Base-by-base conservation (phyloP, 2,797 vertebrate species). In the Platyrinchus mystaceus region DNA sequence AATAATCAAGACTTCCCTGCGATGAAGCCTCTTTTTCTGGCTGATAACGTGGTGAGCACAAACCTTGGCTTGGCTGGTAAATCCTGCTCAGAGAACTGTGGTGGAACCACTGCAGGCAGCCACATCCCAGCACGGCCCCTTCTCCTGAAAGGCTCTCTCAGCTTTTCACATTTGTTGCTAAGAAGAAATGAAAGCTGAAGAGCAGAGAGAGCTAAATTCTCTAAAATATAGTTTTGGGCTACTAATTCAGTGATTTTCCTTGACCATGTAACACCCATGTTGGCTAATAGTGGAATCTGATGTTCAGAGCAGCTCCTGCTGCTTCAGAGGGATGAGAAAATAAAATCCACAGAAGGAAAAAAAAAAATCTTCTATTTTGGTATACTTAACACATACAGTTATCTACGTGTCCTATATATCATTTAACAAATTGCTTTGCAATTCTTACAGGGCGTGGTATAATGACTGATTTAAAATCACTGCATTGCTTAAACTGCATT, bases 391-490 rank as follows among this genome's bases (percentile, higher is more conserved):
- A 79, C 96, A 96, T 85, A 90, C 88, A 81, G 80, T 89, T 94
- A 95, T 95, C 96, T 95, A 94, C 6, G 15, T 81, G 90, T 96
- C 97, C 97, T 95, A 96, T 97, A 96, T 95, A 97, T 97, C 97
- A 96, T 96, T 98, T 97, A 98, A 98, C 97, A 98, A 97, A 97
- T 98, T 97, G 97, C 97, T 98, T 97, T 93, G 97, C 80, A 94
- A 97, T 95, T 96, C 96, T 97, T 88, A 90, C 79, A 97, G 98
- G 98, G 98, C 83, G 97, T 98, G 98, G 98, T 96, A 82, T 96
- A 97, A 80, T 96, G 97, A 96, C 97, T 98, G 98, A 98, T 98
- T 98, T 98, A 98, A 98, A 98, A 97, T 97, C 97, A 97, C 98
- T 79, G 98, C 98, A 98, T 98, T 97, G 97, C 98, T 98, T 97